phyloP scores from a whole-genome alignment of 2,113 vertebrate genomes.

The Leptodactylus fuscus region DNA sequence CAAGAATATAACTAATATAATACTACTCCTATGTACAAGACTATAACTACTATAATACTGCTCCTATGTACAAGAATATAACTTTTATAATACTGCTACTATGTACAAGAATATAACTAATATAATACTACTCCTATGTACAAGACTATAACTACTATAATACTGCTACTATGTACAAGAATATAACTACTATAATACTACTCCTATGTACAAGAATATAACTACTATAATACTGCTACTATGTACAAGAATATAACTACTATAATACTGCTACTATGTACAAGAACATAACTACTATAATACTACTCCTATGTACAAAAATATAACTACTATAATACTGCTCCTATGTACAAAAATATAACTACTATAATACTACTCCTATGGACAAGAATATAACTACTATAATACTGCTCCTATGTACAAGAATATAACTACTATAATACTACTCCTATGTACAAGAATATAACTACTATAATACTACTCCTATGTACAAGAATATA shows the following conservation, averaged over 20 bases:
- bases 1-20: no score
- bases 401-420: not conserved
- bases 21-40: no score
- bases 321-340: no score
- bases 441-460: not conserved
- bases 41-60: no score
- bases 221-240: not conserved
- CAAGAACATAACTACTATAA: conserved; percentile 3
- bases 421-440: conserved; percentile 12
- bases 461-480: conserved; percentile 1
- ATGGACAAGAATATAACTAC: not conserved
- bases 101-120: no score
- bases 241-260: not conserved
- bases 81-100: no score
- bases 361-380: not conserved
- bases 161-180: no score
- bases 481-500: not conserved
- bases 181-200: no score
- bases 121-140: no score
- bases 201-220: not conserved
- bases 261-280: not conserved
- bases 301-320: not conserved
- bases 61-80: no score
- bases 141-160: no score
- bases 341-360: no score